Base-by-base conservation (phyloP, 2,113 vertebrate species). In the Sminthopsis crassicaudata region DNA sequence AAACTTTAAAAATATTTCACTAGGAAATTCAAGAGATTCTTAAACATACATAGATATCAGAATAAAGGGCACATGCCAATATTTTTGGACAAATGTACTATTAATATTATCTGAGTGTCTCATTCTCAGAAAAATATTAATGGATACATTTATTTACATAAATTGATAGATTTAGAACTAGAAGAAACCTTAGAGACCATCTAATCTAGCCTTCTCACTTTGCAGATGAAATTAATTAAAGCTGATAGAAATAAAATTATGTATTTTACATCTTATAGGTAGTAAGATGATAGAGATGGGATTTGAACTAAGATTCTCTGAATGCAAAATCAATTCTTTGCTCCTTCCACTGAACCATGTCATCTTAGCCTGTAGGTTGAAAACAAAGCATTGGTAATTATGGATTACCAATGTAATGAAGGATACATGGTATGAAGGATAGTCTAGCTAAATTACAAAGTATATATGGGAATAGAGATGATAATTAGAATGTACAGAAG, bases 371-470 rank as follows among this genome's bases (percentile, higher is more conserved):
- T 84, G 42, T n/a, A 84, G 60, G 60, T 76, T 76, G 36, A 76
- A 76, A 76, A n/a, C 36, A 84, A 84, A 84, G 67, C n/a, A 42
- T 84, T 84, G 67, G 67, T 8, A 84, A 23, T 84, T 42, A 6
- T 42, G 67, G 48, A 48, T 48, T 48, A 48, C 48, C 48, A 48
- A 48, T 48, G 48, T 48, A 48, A 48, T 48, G 48, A 48, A 48
- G 48, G 48, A 48, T 48, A 48, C 48, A 48, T 8, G 42, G 22
- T n/a, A 84, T 42, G n/a, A 42, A 84, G 27, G n/a, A 84, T 42
- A 84, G 67, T 42, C n/a, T 96, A 60, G 90, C 27, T 89, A 54
- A 96, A 25, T 89, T 93, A 88, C 3, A 50, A 19, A 90, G 27
- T 90, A 36, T 54, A 52, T 0, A 23, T 93, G 92, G 90, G 90